Percentiles rank a stretch among this genome's conserved stretches.
Conservation (phyloP, 2,797 vertebrate species). For the Hydrophis major region DNA sequence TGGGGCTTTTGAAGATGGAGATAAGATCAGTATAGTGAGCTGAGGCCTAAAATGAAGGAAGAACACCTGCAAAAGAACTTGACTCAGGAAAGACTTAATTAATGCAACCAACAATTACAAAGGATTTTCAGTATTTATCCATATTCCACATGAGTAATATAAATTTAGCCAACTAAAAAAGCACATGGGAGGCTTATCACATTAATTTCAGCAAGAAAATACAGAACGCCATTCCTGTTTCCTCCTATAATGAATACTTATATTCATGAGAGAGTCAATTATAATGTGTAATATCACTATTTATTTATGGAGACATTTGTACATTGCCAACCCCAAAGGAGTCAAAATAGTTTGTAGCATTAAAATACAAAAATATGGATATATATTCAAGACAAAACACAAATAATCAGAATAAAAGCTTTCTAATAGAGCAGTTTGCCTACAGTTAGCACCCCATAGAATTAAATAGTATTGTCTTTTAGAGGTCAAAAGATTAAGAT, state of each 20-base stretch:
- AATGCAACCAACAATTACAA: neutral
- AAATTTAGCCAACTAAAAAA: neutral
- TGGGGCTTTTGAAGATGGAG: neutral
- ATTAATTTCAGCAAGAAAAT: neutral
- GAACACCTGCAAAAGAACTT: too few species aligned
- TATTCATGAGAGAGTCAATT: neutral
- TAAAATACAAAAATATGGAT: neutral
- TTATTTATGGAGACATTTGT: neutral
- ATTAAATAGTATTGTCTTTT: neutral
- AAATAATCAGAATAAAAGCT: neutral
- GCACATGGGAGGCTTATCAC: neutral
- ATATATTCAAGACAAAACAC: neutral
- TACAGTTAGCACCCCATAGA: neutral
- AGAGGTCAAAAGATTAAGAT: neutral
- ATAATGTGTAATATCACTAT: neutral
- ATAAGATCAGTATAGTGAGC: neutral
- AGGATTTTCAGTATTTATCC: neutral
- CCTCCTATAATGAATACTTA: neutral
- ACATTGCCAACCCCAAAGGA: neutral
- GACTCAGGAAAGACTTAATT: neutral
- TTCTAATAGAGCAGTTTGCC: neutral
- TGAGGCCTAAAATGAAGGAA: neutral
- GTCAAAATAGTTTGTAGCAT: neutral
- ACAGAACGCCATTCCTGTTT: neutral
- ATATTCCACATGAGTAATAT: neutral